phyloP scores from a whole-genome alignment of 2,113 vertebrate genomes.

The Herpetotheres cachinnans region DNA sequence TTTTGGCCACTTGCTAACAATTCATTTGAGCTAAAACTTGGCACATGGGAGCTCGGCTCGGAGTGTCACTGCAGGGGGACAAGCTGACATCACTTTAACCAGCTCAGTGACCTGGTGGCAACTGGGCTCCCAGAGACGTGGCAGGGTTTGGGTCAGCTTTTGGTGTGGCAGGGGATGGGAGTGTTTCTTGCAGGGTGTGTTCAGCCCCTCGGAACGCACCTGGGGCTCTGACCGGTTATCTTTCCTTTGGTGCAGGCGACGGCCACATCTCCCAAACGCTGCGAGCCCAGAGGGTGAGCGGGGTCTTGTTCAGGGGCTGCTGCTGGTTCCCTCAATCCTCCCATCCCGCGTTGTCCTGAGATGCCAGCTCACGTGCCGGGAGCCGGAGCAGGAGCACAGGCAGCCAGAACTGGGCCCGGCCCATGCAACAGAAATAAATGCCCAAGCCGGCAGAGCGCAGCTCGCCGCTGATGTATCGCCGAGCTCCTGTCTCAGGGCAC shows the following conservation, averaged over 20 bases:
- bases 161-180: background rate
- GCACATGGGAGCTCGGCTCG: background rate
- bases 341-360: background rate
- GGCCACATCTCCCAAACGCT: background rate
- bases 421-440: background rate
- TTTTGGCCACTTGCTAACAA: slow-evolving; percentile 47
- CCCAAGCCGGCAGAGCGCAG: background rate
- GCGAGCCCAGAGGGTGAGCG: background rate
- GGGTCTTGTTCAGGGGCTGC: background rate
- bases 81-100: background rate
- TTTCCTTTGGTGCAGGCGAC: background rate
- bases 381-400: background rate
- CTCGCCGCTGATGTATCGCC: background rate
- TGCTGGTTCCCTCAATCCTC: background rate
- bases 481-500: background rate
- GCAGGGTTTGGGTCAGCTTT: background rate
- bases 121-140: fast-evolving
- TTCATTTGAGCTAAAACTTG: slow-evolving; percentile 13
- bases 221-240: background rate
- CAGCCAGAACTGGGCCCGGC: background rate
- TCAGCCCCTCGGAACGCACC: background rate
- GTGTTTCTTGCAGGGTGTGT: background rate
- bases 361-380: fast-evolving
- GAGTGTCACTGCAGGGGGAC: background rate
- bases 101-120: background rate